Conservation (phyloP, 1,140 invertebrate genomes). For the Choristoneura fumiferana region DNA sequence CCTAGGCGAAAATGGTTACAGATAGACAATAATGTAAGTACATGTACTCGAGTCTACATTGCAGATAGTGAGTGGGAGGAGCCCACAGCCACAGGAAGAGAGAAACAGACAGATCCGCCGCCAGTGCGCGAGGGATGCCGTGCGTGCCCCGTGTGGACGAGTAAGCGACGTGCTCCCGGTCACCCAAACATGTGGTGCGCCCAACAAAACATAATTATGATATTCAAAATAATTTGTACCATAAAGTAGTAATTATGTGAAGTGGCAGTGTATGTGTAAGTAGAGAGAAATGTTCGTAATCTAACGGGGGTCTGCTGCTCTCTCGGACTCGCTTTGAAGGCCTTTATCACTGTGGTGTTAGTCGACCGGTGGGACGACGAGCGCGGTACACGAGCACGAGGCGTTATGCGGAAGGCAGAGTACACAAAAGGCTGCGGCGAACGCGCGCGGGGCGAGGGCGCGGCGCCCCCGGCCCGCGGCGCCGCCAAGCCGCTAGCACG, state of each 20-base stretch:
- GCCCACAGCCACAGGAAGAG: constrained; percentile 78
- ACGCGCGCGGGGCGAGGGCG: constrained; percentile 58
- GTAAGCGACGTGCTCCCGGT: constrained; percentile 67
- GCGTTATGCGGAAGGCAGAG: constrained; percentile 65
- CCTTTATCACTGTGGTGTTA: constrained; percentile 76
- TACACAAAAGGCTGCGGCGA: constrained; percentile 60
- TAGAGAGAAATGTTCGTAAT: constrained; percentile 46
- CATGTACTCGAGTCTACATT: constrained; percentile 42
- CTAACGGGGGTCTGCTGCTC: constrained; percentile 79
- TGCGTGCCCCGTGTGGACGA: constrained; percentile 69
- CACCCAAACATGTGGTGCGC: constrained; percentile 49
- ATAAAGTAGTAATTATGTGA: constrained; percentile 34
- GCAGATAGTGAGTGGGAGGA: constrained; percentile 65
- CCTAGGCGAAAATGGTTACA: constrained; percentile 9
- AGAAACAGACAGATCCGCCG: constrained; percentile 78
- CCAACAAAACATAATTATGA: constrained; percentile 48
- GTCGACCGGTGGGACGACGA: constrained; percentile 54
- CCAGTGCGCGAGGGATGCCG: constrained; percentile 63
- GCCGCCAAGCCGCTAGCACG: constrained; percentile 61
- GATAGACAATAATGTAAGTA: constrained; percentile 26
- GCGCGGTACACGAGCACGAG: constrained; percentile 50
- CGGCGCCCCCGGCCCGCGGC: constrained; percentile 58
- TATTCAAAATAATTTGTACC: neutral
- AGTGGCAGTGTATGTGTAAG: constrained; percentile 72
- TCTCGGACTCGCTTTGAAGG: constrained; percentile 78